Percentiles rank a stretch among this genome's conserved stretches.
Conservation (phyloP, 2,888 invertebrate genomes). For the Hemithea aestivaria region DNA sequence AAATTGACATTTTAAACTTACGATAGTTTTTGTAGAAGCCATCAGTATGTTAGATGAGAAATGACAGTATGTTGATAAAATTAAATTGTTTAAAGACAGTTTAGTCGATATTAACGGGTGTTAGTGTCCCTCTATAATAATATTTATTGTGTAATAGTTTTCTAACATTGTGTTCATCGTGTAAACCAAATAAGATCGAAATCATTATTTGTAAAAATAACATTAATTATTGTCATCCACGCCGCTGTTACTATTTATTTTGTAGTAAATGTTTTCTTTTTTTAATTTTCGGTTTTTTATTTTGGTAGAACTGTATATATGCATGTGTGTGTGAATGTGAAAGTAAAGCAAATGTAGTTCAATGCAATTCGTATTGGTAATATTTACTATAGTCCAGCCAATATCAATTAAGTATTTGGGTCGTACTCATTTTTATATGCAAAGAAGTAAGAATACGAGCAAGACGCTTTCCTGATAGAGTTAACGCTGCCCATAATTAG, state of each 20-base stretch:
- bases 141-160: slow-evolving; percentile 12
- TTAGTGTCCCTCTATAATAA: slow-evolving; percentile 15
- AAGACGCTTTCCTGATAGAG: no score
- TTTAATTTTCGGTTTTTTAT: slow-evolving; percentile 42
- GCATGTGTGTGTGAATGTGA: slow-evolving; percentile 8
- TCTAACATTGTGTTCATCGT: slow-evolving; percentile 40
- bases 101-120: slow-evolving; percentile 28
- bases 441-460: no score
- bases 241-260: slow-evolving; percentile 54
- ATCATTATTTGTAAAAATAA: slow-evolving; percentile 25
- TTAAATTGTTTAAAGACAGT: slow-evolving; percentile 5
- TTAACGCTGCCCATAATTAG: no score
- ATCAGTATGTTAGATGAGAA: no score
- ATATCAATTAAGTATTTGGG: no score
- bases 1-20: no score
- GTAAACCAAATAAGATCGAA: slow-evolving; percentile 43
- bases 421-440: no score
- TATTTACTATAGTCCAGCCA: no score
- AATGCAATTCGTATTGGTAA: no score
- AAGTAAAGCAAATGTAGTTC: slow-evolving; percentile 1
- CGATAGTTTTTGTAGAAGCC: no score
- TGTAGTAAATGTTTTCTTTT: slow-evolving; percentile 60
- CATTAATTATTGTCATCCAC: slow-evolving; percentile 25
- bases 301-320: slow-evolving; percentile 17
- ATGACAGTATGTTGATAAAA: no score